Evolutionary conservation across 2,113 vertebrate genomes (phyloP), one percentile per base, ranked within the genome.

Genomic region (Stigmatopora argus): DNA sequence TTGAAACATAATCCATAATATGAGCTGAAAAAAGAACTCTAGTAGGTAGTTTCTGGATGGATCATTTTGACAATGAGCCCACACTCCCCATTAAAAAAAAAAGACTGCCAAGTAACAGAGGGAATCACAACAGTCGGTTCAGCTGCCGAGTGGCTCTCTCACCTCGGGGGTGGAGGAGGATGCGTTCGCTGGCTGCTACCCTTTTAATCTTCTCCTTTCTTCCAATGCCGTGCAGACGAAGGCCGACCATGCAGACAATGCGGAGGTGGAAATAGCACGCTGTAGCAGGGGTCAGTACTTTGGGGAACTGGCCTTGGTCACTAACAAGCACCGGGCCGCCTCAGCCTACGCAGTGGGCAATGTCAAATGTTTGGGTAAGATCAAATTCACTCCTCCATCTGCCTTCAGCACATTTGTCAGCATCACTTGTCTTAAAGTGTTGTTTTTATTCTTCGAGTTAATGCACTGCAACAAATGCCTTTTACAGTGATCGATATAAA

Each of bases 281-380:
- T 99, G 94, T 88, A 93, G 83, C 83, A 93, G 91, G 89, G 97
- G 96, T 70, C 97, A 98, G 48, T 99, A 98, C 90, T 99, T 99
- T 64, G 97, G 97, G 84, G 97, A 99, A 81, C 93, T 99, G 83
- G 96, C 96, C 69, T 88, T 99, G 58, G 96, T 99, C 89, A 98
- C 96, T 82, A 99, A 99, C 89, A 99, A 98, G 88, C 97, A 96
- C 77, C 92, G 97, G 78, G 97, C 97, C 53, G 97, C 97, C 81
- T 99, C 97, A 19, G 97, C 93, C 61, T 99, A 99, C 62, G 94
- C 96, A 60, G 92, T 93, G 72, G 94, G 95, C 53, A 87, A 90
- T 17, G 91, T 99, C 84, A 98, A 97, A 80, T 97, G 93, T 92
- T 92, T 98, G 93, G 94, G 97, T 98, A 91, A 93, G 75, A 74